Evolutionary conservation across 2,888 invertebrate genomes (phyloP).

Genomic region (Branchinecta sandiegonensis): DNA sequence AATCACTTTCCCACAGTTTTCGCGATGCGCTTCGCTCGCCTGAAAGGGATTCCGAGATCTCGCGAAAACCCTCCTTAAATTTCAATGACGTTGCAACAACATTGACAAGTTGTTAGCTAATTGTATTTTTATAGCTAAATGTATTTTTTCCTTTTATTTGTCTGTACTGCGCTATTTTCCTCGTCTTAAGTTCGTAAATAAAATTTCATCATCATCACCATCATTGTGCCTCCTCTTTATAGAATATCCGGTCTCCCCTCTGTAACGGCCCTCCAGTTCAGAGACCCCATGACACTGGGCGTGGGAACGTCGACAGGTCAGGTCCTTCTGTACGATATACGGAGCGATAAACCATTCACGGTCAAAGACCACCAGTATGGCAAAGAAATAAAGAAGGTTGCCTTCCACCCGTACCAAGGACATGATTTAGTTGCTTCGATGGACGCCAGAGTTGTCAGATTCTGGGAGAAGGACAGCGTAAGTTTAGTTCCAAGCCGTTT

Average conservation of each 20-base stretch:
- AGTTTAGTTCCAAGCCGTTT: slow-evolving; percentile 29
- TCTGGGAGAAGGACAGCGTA: slow-evolving; percentile 78
- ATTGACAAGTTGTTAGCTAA: too few relatives aligned
- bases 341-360: slow-evolving; percentile 70
- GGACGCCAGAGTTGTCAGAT: slow-evolving; percentile 72
- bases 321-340: slow-evolving; percentile 81
- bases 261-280: slow-evolving; percentile 54
- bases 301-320: slow-evolving; percentile 92
- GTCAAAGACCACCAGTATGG: slow-evolving; percentile 92
- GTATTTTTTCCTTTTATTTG: too few relatives aligned
- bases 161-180: too few relatives aligned
- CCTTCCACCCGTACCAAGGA: slow-evolving; percentile 49
- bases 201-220: too few relatives aligned
- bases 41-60: too few relatives aligned
- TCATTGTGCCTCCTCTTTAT: slow-evolving; percentile 31
- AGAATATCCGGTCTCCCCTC: slow-evolving; percentile 52
- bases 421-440: slow-evolving; percentile 70
- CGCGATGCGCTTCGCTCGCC: too few relatives aligned
- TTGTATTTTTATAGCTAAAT: too few relatives aligned
- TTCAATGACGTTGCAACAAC: too few relatives aligned
- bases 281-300: slow-evolving; percentile 44
- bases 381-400: slow-evolving; percentile 71
- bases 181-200: too few relatives aligned
- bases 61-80: too few relatives aligned
- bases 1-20: too few relatives aligned